Conservation (phyloP, 2,113 vertebrate species). For the Fulmarus glacialis region DNA sequence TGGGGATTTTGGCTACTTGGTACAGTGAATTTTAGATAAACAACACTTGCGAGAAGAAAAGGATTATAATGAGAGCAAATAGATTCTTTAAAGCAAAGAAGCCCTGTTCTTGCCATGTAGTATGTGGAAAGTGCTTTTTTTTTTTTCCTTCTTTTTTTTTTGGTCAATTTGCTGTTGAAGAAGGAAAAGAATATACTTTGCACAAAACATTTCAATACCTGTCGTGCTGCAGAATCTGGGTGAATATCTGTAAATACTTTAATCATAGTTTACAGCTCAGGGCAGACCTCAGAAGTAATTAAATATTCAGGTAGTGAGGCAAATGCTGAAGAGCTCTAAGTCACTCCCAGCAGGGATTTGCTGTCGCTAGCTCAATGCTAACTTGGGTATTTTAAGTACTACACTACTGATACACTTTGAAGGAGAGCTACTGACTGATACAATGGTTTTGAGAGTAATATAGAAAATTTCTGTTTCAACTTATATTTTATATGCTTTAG, state of each 20-base stretch:
- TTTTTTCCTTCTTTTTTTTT: background rate
- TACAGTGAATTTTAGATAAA: background rate
- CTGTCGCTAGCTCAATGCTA: background rate
- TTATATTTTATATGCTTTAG: background rate
- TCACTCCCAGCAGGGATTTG: background rate
- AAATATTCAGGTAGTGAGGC: background rate
- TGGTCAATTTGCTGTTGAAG: background rate
- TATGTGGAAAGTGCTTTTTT: background rate
- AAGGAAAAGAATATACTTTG: background rate
- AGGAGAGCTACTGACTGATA: background rate
- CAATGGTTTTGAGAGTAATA: background rate
- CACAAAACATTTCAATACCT: background rate
- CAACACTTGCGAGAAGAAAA: background rate
- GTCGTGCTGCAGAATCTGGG: background rate
- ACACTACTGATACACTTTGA: background rate
- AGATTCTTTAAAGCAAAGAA: background rate
- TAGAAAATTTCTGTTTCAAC: background rate
- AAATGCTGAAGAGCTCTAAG: background rate
- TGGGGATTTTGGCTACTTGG: background rate
- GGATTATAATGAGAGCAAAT: background rate
- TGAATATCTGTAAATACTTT: background rate
- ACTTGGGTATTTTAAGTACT: background rate
- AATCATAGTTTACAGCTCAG: background rate
- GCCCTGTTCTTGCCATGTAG: background rate
- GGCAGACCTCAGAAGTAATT: background rate